phyloP scores from a whole-genome alignment of 2,113 vertebrate species.

The Psettodes erumei region DNA sequence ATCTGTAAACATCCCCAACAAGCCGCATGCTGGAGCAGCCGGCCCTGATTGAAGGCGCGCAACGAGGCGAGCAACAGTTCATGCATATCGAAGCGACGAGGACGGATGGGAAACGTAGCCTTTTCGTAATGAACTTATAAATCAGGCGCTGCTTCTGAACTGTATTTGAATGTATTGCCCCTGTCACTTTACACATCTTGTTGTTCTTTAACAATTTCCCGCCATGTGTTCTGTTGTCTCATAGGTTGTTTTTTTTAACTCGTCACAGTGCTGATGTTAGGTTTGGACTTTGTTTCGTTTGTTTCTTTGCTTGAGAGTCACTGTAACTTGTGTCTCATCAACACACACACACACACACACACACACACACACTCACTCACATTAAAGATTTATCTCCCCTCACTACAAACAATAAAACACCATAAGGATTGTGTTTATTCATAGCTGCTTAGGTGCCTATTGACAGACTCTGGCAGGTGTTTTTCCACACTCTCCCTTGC shows the following conservation, averaged over 20 bases:
- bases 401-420: neutral
- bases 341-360: no score
- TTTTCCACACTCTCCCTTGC: conserved; percentile 21
- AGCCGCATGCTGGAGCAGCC: conserved; percentile 25
- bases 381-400: neutral
- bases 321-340: neutral
- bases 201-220: conserved; percentile 42
- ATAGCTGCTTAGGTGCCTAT: conserved; percentile 27
- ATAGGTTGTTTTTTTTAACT: conserved; percentile 24
- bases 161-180: conserved; percentile 20
- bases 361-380: no score
- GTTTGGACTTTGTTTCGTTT: neutral
- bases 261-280: neutral
- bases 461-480: conserved; percentile 30
- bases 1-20: conserved; percentile 56
- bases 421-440: conserved; percentile 3
- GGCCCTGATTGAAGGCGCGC: conserved; percentile 49
- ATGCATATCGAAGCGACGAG: conserved; percentile 56
- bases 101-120: conserved; percentile 59
- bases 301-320: conserved; percentile 9
- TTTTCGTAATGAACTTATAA: conserved; percentile 66
- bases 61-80: conserved; percentile 47
- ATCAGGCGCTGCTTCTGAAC: conserved; percentile 41
- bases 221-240: conserved; percentile 24
- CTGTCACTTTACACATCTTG: conserved; percentile 31